Percentiles rank a stretch among this genome's conserved stretches.
These are phyloP conservation scores for Tiliacea citrago DNA, from an alignment of 2,888 invertebrate species.

Conservation along the genomic window DNA sequence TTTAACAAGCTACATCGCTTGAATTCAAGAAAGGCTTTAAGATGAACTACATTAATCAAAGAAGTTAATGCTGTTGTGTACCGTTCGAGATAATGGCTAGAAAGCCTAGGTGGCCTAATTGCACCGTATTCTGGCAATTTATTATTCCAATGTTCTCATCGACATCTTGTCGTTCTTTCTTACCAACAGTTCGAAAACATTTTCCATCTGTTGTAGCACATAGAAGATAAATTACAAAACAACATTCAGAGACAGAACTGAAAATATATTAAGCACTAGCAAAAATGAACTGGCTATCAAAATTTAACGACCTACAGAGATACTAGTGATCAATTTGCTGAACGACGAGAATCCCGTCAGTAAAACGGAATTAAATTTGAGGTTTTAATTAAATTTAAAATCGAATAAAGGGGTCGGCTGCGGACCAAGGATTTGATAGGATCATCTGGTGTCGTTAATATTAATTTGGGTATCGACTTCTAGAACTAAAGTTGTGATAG, in stretches of 20 bases:
- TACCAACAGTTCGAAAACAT: neutral
- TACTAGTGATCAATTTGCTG: constrained; percentile 67
- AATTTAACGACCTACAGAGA: constrained; percentile 63
- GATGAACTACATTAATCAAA: too few species aligned
- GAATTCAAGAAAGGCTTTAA: too few species aligned
- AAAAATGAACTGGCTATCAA: constrained; percentile 64
- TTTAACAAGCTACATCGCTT: too few species aligned
- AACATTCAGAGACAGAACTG: constrained; percentile 32
- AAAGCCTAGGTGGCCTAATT: too few species aligned
- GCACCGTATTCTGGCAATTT: too few species aligned
- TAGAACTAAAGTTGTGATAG: constrained; percentile 45
- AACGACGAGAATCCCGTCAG: constrained; percentile 63
- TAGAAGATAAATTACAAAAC: constrained; percentile 5
- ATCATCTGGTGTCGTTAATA: constrained; percentile 68
- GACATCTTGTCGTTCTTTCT: neutral
- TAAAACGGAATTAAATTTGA: constrained; percentile 73
- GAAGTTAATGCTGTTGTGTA: too few species aligned
- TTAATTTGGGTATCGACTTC: constrained; percentile 65
- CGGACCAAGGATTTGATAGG: constrained; percentile 64
- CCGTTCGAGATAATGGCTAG: too few species aligned
- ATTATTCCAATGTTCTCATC: neutral
- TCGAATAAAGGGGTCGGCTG: constrained; percentile 64
- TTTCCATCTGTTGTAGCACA: neutral
- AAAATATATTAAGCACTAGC: constrained; percentile 42
- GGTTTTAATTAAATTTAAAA: constrained; percentile 79